Conservation (phyloP, 2,113 vertebrate genomes). For the Aptenodytes patagonicus region DNA sequence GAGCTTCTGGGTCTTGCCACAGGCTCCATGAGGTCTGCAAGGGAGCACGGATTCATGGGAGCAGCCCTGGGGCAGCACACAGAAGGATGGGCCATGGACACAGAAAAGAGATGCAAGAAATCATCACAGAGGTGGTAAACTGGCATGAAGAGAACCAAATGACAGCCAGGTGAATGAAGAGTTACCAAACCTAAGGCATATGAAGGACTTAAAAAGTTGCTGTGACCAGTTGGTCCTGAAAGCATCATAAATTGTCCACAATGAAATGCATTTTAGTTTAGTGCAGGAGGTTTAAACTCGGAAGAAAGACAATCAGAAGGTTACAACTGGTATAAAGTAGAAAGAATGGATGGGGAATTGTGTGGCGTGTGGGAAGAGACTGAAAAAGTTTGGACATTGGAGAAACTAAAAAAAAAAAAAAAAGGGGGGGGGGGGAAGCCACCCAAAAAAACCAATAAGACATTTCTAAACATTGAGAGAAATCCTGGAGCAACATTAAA, state of each 20-base stretch:
- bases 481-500: neutral
- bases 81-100: rapidly evolving
- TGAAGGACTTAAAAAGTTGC: neutral
- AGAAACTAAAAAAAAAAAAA: neutral
- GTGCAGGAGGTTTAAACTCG: neutral
- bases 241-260: neutral
- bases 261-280: neutral
- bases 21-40: no score
- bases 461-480: neutral
- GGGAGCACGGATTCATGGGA: rapidly evolving
- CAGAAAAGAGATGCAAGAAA: neutral
- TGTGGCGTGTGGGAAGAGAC: rapidly evolving
- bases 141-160: neutral
- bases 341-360: neutral
- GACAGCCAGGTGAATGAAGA: neutral
- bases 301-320: neutral
- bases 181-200: neutral
- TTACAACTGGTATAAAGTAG: neutral
- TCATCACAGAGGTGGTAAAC: neutral
- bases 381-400: neutral
- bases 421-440: neutral
- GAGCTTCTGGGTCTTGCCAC: neutral
- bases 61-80: neutral
- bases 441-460: rapidly evolving
- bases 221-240: neutral